These are phyloP conservation scores for Hemicrepidius hirtus DNA, from an alignment of 2,888 invertebrate genomes.

Conservation along the genomic window DNA sequence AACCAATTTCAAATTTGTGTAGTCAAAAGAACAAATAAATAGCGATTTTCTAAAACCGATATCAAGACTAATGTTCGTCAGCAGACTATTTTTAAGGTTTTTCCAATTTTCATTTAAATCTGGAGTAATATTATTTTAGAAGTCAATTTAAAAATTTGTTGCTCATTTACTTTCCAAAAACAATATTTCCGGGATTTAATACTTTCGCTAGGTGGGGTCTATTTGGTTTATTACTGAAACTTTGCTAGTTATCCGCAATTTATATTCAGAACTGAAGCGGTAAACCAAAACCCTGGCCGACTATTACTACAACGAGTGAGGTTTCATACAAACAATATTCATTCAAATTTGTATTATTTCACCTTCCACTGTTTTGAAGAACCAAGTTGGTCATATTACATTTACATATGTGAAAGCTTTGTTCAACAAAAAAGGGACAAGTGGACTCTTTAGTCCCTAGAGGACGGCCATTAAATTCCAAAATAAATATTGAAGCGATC, in stretches of 20 bases:
- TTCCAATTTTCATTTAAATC: no score
- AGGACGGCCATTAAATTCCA: slow-evolving; percentile 24
- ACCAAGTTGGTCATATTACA: neutral
- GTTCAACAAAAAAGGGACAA: neutral
- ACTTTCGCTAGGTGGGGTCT: no score
- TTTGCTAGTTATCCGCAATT: neutral
- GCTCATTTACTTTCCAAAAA: no score
- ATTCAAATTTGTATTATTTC: neutral
- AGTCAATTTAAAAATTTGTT: no score
- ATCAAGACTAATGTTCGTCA: no score
- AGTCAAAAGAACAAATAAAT: no score
- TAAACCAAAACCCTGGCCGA: neutral
- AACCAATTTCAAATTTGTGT: no score
- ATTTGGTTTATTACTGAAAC: slow-evolving; percentile 9
- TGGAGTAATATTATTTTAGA: no score
- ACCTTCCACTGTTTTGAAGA: neutral
- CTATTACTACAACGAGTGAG: neutral
- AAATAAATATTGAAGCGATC: slow-evolving; percentile 37
- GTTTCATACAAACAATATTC: neutral
- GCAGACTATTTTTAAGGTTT: no score
- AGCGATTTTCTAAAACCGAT: no score
- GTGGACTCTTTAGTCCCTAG: slow-evolving; percentile 1
- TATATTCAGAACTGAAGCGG: slow-evolving; percentile 8
- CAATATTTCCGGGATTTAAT: no score
- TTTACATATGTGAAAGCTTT: neutral